Evolutionary conservation across 30 jellyfish, hydroid and myxozoan species (phyloP), one percentile per base, ranked within the genome.

Genomic region (Turritopsis rubra): DNA sequence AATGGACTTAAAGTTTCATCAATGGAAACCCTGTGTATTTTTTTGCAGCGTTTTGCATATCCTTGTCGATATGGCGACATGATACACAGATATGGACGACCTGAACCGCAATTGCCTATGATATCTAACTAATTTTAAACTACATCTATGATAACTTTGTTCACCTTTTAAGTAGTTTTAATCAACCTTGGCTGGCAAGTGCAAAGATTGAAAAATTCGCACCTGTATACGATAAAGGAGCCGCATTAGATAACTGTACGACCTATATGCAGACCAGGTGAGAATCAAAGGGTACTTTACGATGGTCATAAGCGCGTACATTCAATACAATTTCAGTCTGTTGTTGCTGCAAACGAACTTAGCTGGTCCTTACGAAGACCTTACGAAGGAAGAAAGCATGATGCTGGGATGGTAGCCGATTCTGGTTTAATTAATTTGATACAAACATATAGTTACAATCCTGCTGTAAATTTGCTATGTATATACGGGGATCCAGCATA

Each of bases 251-350:
- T 1, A 87, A 87, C 71, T 87, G 96, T 89, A 41, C 75, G 95
- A 80, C 96, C 91, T 29, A 89, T 89, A 18, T 85, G 91, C 68
- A 68, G 96, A 71, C 96, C 94, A 80, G 82, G 71, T 16, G 65
- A 70, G 53, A 76, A 89, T 66, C 96, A 89, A 60, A 65, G 95
- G 74, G 88, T 75, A 16, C 88, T 85, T 25, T 89, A 89, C 88
- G 73, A 89, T 66, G 95, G 96, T 19, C 96, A 89, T 65, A 85
- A 85, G 82, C 83, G 96, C 72, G 94, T 89, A 52, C 93, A 89
- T 65, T 89, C 87, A 8, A 27, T 89, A 73, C 83, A 89, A 29
- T 84, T 22, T 75, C 96, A 89, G 84, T 89, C 96, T 18, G 89
- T 89, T 71, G 94, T 81, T 54, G 89, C 96, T 29, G 91, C 96